These are phyloP conservation scores for Dipodomys spectabilis DNA, from an alignment of 2,113 vertebrate genomes.

Conservation along the genomic window DNA sequence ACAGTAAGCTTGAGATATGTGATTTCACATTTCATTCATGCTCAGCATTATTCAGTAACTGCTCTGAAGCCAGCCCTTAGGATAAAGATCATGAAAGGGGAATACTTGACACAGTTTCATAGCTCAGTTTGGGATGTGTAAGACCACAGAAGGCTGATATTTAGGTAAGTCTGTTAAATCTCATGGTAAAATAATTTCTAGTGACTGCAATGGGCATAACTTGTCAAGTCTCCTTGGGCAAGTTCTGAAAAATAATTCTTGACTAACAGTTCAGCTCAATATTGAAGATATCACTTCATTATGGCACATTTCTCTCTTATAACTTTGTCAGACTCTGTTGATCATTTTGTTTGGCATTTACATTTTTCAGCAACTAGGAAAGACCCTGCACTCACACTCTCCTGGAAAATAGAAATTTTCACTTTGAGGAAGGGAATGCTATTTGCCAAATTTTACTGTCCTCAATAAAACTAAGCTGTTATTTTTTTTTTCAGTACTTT, in stretches of 20 bases:
- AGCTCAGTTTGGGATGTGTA: neutral
- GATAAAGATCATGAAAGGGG: slow-evolving; percentile 36
- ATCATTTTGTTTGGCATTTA: neutral
- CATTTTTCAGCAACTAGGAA: slow-evolving; percentile 14
- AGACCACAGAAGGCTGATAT: neutral
- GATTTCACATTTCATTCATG: slow-evolving; percentile 45
- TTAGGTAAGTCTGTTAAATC: slow-evolving; percentile 23
- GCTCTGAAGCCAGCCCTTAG: neutral
- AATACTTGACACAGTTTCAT: neutral
- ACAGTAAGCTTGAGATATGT: slow-evolving; percentile 4
- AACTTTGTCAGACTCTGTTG: neutral
- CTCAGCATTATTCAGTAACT: slow-evolving; percentile 27
- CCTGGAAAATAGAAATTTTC: slow-evolving; percentile 22
- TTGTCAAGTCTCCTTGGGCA: neutral
- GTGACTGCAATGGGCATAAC: neutral
- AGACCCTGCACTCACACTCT: neutral
- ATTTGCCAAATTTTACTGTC: slow-evolving; percentile 41
- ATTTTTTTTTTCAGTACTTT: slow-evolving; percentile 21
- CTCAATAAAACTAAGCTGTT: neutral
- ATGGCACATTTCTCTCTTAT: neutral
- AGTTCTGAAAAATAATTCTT: neutral
- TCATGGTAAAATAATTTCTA: slow-evolving; percentile 53
- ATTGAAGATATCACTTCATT: neutral
- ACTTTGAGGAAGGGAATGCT: neutral
- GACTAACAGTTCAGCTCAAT: neutral